Evolutionary conservation across 1,140 invertebrate genomes (phyloP).

Genomic region (Eubasilissa regina): DNA sequence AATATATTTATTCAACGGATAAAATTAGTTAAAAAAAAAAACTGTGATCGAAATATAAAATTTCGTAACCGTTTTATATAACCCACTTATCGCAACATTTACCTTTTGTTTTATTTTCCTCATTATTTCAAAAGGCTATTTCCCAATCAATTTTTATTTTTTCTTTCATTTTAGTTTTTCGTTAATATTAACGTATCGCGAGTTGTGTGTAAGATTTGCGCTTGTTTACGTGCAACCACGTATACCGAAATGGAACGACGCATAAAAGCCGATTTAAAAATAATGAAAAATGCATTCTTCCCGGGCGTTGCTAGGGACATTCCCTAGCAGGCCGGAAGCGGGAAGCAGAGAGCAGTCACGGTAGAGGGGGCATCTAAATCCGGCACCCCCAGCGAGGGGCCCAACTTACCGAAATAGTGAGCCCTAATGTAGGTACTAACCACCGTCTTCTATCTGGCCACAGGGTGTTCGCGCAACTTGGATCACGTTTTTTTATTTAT

Average conservation of each 20-base stretch:
- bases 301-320: slow-evolving; percentile 6
- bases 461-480: not conserved
- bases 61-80: too few relatives aligned
- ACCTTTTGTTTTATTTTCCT: too few relatives aligned
- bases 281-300: slow-evolving; percentile 20
- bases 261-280: slow-evolving; percentile 14
- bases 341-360: not conserved
- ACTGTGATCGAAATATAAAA: too few relatives aligned
- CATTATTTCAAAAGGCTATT: too few relatives aligned
- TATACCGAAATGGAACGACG: slow-evolving; percentile 7
- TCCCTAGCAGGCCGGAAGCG: slow-evolving; percentile 14
- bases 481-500: not conserved
- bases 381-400: slow-evolving; percentile 26
- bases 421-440: too few relatives aligned
- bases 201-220: too few relatives aligned
- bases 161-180: too few relatives aligned
- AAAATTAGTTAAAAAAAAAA: too few relatives aligned
- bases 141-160: too few relatives aligned
- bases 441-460: not conserved
- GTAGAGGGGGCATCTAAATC: slow-evolving; percentile 20
- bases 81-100: too few relatives aligned
- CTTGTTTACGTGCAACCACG: not conserved
- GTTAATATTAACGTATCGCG: too few relatives aligned
- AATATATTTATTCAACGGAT: too few relatives aligned
- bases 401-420: not conserved